phyloP scores from a whole-genome alignment of 2,113 vertebrate genomes.

The Ia io region DNA sequence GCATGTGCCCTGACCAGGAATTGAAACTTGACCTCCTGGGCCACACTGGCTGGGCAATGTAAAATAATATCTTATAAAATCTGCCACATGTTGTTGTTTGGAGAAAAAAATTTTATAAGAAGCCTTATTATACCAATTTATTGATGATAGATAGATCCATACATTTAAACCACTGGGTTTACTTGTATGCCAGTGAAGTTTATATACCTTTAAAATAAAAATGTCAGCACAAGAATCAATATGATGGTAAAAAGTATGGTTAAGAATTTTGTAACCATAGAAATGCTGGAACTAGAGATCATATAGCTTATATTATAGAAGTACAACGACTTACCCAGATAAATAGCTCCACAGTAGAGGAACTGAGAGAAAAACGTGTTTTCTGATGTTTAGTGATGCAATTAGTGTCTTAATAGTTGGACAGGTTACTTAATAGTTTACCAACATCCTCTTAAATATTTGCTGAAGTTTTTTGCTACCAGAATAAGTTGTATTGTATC shows the following conservation, averaged over 20 bases:
- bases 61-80: neutral
- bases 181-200: neutral
- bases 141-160: neutral
- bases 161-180: neutral
- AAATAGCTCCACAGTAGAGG: neutral
- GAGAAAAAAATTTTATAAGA: neutral
- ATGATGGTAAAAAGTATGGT: neutral
- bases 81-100: neutral
- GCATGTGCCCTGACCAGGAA: too few relatives aligned
- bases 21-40: too few relatives aligned
- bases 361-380: neutral
- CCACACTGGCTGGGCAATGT: too few relatives aligned
- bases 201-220: neutral
- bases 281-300: neutral
- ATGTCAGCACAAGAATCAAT: neutral
- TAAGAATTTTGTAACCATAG: neutral
- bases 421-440: neutral
- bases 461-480: neutral
- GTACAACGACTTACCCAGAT: neutral
- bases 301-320: neutral
- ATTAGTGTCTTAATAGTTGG: neutral
- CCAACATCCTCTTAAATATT: neutral
- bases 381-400: neutral
- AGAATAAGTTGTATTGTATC: neutral
- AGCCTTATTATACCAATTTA: neutral